A percentile compares a stretch with the other conserved stretches of the same genome.
Conservation (phyloP, 2,797 vertebrate species). For the Triplophysa bombifrons region DNA sequence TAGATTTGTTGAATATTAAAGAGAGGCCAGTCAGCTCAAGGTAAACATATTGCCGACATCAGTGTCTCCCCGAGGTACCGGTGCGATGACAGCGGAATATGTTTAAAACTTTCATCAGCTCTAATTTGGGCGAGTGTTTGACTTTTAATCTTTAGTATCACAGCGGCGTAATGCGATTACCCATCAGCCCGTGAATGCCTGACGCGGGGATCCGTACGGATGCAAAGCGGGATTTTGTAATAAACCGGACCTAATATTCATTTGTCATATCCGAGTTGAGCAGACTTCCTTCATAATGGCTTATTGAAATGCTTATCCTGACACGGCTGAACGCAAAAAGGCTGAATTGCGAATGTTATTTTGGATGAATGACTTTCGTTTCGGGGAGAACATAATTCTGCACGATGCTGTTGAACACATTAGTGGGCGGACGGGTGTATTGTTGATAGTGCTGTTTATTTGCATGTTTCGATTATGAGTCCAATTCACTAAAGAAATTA, state of each 20-base stretch:
- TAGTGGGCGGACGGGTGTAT: neutral
- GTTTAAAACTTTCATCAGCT: slow-evolving; percentile 37
- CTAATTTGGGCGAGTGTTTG: slow-evolving; percentile 28
- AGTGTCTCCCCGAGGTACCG: slow-evolving; percentile 27
- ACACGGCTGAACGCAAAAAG: neutral
- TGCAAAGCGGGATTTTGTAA: slow-evolving; percentile 19
- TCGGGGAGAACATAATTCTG: neutral
- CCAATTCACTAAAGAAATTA: neutral
- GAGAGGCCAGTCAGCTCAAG: slow-evolving; percentile 36
- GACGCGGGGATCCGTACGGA: slow-evolving; percentile 9
- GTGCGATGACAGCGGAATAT: slow-evolving; percentile 28
- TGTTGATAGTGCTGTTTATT: neutral
- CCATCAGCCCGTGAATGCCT: slow-evolving; percentile 7
- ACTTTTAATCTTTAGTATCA: slow-evolving; percentile 44
- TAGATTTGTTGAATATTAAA: slow-evolving; percentile 50
- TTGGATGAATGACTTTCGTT: neutral
- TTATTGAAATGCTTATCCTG: slow-evolving; percentile 5
- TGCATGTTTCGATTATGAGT: neutral
- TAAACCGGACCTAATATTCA: slow-evolving; percentile 25
- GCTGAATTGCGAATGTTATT: neutral
- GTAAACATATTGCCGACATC: slow-evolving; percentile 49
- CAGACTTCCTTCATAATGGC: neutral
- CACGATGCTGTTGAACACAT: neutral
- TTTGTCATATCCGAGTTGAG: slow-evolving; percentile 29
- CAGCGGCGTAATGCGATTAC: slow-evolving; percentile 39